Base-by-base conservation (phyloP, 2,113 vertebrate genomes). In the Perognathus longimembris region DNA sequence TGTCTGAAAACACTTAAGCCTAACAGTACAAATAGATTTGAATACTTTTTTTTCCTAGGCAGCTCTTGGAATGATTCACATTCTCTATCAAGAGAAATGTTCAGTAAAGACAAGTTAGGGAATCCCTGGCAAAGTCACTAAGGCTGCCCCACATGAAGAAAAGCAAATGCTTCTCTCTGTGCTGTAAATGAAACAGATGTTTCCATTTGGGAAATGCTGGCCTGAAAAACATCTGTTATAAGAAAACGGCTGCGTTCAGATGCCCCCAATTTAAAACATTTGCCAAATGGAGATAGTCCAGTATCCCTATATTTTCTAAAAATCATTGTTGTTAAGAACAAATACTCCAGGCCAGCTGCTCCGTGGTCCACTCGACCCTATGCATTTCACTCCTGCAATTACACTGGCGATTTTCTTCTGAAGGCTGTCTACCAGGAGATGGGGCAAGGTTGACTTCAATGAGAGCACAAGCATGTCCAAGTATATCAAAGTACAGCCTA, bases 221-320 rank as follows among this genome's bases (percentile, higher is more conserved):
- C 87, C 84, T 87, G 74, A 80, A 40, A 71, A 87, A 92, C 89
- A 97, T 91, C 97, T 95, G 95, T 76, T 30, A 1, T 36, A 54
- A 83, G 63, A 90, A n/a, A 91, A 87, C 74, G 84, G 22, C 76
- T 40, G 77, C 8, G 64, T 84, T 80, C 73, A 73, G 79, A 74
- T 59, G 40, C 26, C 73, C 83, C 67, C 20, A 32, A 5, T 87
- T 92, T 77, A n/a, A 95, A 95, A 36, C 63, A 4, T 32, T 64
- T 77, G 69, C 89, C 75, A 21, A 54, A 3, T 22, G 24, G 45
- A 45, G 10, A 93, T 17, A 24, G 38, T 36, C 40, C 79, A 36
- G 34, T 21, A 40, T 81, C 42, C 66, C 77, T 34, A 28, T n/a
- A n/a, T 77, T 30, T 89, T 32, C 1, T 40, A 79, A 90, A 94